Percentiles rank a stretch among this genome's conserved stretches.
These are phyloP conservation scores for Condylura cristata DNA, from an alignment of 2,113 vertebrate genomes.

Conservation along the genomic window DNA sequence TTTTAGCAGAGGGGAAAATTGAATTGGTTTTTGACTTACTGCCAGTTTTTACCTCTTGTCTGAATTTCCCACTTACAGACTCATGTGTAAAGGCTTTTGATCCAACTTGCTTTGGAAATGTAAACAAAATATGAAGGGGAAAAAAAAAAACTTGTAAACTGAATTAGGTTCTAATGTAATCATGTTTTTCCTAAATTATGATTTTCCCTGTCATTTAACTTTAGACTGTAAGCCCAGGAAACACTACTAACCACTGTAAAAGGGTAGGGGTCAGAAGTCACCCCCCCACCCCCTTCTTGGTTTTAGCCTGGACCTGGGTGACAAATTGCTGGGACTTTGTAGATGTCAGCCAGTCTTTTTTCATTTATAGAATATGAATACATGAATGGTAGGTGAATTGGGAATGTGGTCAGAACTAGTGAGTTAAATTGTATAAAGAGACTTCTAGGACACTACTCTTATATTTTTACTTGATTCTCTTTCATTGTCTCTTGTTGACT, in stretches of 20 bases:
- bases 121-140: background rate
- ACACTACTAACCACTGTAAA: background rate
- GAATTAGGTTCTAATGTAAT: background rate
- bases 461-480: background rate
- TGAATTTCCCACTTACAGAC: background rate
- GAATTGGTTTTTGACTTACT: slow-evolving; percentile 38
- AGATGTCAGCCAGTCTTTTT: background rate
- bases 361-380: background rate
- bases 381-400: background rate
- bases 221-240: background rate
- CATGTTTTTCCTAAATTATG: background rate
- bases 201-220: background rate
- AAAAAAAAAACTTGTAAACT: background rate
- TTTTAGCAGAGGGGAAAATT: background rate
- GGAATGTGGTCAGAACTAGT: background rate
- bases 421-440: background rate
- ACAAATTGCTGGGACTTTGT: background rate
- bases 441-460: background rate
- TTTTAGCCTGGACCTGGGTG: background rate
- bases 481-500: background rate
- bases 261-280: background rate
- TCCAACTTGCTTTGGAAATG: slow-evolving; percentile 14
- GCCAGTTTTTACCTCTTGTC: background rate
- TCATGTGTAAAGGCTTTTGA: background rate
- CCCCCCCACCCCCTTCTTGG: background rate